Evolutionary conservation across 2,888 invertebrate species (phyloP), one percentile per base, ranked within the genome.

Genomic region (Entomobrya multifasciata): DNA sequence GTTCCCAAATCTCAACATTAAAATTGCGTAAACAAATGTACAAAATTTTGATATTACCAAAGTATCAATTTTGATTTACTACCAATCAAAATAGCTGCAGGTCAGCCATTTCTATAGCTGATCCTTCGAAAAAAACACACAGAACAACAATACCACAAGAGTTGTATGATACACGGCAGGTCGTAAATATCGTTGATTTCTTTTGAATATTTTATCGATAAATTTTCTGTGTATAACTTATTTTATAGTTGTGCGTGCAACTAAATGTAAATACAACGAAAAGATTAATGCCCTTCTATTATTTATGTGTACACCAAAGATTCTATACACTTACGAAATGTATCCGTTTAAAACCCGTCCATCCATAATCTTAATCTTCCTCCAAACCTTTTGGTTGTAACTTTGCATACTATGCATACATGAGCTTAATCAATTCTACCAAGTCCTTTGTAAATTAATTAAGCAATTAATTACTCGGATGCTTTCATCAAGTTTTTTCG

Each of bases 11-110:
- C n/a, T n/a, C n/a, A n/a, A n/a, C n/a, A n/a, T n/a, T n/a, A n/a
- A n/a, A n/a, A n/a, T n/a, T n/a, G n/a, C n/a, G n/a, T n/a, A n/a
- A n/a, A n/a, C n/a, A n/a, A n/a, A n/a, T n/a, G n/a, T n/a, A n/a
- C n/a, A n/a, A n/a, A n/a, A n/a, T n/a, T n/a, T n/a, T n/a, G n/a
- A n/a, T n/a, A n/a, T n/a, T n/a, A n/a, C n/a, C n/a, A n/a, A n/a
- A n/a, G n/a, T n/a, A n/a, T n/a, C n/a, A n/a, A n/a, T n/a, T n/a
- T 76, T 83, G 83, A 83, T 83, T 83, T 83, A 83, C 76, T 76
- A 41, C 76, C 76, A 76, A 83, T 83, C 83, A 76, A 76, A 82
- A 76, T 83, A 41, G 83, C 83, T 83, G 36, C 83, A 76, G 83
- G 83, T 83, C 83, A 76, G 36, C 36, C 65, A 83, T 76, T 65